Evolutionary conservation across 2,113 vertebrate genomes (phyloP).

Genomic region (Ceyx melanurus): DNA sequence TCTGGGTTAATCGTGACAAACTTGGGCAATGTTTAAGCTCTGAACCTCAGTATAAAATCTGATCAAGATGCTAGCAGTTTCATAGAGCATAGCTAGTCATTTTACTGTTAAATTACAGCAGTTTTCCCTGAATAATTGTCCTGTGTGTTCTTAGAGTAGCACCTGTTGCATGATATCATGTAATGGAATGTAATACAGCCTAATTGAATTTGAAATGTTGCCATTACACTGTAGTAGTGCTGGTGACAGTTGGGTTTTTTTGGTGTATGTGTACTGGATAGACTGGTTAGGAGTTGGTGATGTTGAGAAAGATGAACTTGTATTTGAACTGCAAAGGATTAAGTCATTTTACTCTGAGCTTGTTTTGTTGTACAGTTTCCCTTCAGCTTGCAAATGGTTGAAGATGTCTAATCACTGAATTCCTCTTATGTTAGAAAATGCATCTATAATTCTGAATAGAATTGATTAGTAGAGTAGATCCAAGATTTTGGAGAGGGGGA

Average conservation of each 20-base stretch:
- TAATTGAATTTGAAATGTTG: conserved; percentile 54
- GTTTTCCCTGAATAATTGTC: conserved; percentile 25
- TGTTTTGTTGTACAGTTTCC: neutral
- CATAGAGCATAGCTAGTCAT: neutral
- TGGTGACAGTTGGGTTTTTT: neutral
- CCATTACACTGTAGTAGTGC: conserved; percentile 14
- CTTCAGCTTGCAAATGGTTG: neutral
- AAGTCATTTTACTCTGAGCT: neutral
- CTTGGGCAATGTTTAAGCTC: neutral
- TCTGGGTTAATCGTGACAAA: neutral
- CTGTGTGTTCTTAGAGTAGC: conserved; percentile 22
- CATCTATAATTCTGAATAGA: neutral
- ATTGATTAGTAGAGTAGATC: neutral
- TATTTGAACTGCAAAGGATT: neutral
- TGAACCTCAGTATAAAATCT: neutral
- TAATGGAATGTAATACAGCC: conserved; percentile 30
- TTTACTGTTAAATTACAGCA: neutral
- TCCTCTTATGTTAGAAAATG: neutral
- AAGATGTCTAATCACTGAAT: neutral
- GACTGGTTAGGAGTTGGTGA: neutral
- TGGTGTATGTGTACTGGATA: neutral
- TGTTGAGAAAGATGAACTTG: neutral
- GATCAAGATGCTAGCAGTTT: neutral
- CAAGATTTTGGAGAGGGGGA: neutral
- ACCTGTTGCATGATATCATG: conserved; percentile 56